Evolutionary conservation across 2,888 invertebrate species (phyloP).

Genomic region (Gibbula magus): DNA sequence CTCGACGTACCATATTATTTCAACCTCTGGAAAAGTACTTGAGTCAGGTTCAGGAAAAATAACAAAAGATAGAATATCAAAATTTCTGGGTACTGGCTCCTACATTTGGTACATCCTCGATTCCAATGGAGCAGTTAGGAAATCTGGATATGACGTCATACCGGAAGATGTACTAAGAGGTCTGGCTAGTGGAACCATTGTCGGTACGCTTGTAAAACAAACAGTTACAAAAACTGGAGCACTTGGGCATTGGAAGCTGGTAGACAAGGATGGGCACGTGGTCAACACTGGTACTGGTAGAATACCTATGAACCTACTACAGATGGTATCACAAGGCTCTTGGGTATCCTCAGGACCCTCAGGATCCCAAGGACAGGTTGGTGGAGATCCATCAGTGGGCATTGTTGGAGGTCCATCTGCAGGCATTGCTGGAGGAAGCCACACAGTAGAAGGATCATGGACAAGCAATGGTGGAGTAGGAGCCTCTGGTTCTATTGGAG

Average conservation of each 20-base stretch:
- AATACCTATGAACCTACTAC: slow-evolving; percentile 17
- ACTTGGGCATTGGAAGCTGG: slow-evolving; percentile 12
- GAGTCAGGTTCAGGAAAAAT: background rate
- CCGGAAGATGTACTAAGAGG: background rate
- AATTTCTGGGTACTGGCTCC: background rate
- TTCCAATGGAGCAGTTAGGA: background rate
- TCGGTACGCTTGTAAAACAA: background rate
- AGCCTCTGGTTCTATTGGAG: no score
- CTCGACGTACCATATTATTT: background rate
- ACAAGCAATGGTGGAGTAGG: no score
- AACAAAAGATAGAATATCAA: background rate
- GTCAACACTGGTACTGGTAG: slow-evolving; percentile 20
- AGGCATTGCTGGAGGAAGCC: no score
- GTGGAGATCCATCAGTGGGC: no score
- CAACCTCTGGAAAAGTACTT: background rate
- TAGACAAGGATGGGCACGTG: slow-evolving; percentile 19
- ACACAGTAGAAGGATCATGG: no score
- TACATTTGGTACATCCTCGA: slow-evolving; percentile 3
- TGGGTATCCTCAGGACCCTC: no score
- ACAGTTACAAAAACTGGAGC: background rate
- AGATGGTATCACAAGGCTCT: background rate
- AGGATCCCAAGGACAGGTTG: no score
- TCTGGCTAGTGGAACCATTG: background rate
- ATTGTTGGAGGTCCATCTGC: no score
- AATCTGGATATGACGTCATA: slow-evolving; percentile 19